Evolutionary conservation across 2,888 invertebrate genomes (phyloP), one percentile per base, ranked within the genome.

Genomic region (Archips crataeganus): DNA sequence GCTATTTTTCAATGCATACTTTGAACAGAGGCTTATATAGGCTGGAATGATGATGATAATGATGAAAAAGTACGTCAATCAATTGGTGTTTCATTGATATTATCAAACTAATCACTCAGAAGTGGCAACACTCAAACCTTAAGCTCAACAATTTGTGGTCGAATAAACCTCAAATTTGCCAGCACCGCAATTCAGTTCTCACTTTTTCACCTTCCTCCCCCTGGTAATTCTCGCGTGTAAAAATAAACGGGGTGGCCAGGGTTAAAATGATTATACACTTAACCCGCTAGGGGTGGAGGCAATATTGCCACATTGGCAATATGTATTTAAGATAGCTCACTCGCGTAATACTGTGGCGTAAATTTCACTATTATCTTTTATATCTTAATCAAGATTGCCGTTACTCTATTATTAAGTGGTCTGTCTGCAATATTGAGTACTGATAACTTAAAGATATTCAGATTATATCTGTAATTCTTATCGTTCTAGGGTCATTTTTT

Each of bases 181-280:
- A 42, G 49, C 49, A 32, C 59, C 63, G 47, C n/a, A 47, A 64
- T 73, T 69, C 59, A 64, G 59, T 51, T 64, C 63, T 49, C 59
- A 63, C 68, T 68, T 68, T 72, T 73, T 49, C 72, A 69, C 68
- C 62, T 59, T 47, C 67, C 63, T n/a, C 63, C 68, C 57, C 47
- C 10, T 11, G 32, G 59, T 69, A 66, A 71, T 67, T 73, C 49
- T 64, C 59, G 59, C 42, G 68, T 63, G 67, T 69, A 64, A 73
- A 73, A 69, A 73, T 73, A 73, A 69, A 63, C 73, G 63, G 59
- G 68, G 57, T 60, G 73, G 68, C 63, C 73, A 64, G 73, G 68
- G 73, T 73, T 73, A 59, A 69, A 69, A 64, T 73, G 68, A 73
- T 73, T 73, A 73, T 59, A 69, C 63, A 73, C 73, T 69, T 69